Evolutionary conservation across 1,140 invertebrate genomes (phyloP), one percentile per base, ranked within the genome.

Genomic region (Sminthurinus signatus): DNA sequence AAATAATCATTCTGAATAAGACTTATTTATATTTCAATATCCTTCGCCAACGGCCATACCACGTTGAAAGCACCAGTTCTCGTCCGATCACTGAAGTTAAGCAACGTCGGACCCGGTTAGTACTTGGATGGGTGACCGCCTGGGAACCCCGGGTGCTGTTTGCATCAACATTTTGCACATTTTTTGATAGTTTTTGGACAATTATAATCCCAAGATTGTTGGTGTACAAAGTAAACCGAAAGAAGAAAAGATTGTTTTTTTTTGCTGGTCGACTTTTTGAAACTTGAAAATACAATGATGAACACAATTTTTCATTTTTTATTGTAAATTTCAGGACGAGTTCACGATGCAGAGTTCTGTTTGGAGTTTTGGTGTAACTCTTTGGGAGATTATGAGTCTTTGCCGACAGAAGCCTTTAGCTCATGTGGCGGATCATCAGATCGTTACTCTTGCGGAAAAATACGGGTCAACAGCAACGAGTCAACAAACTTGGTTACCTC

Each of bases 341-440:
- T 90, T 88, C 74, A 87, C 87, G 2, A 86, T 84, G 21, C 91
- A 92, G 73, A 90, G 88, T 70, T 89, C 91, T 77, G 89, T 92
- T 10, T 93, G 89, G 90, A 84, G 88, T 29, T 93, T 92, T 75
- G 89, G 86, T n/a, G 88, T 93, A 2, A 87, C 88, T 39, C 79
- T 92, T 29, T 94, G 91, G 90, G 91, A 93, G 79, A 87, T 93
- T 52, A 78, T 94, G 67, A 91, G 88, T 15, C 89, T 91, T 14
- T 71, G 69, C 42, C 39, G 69, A 39, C 69, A 71, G 46, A 71
- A 71, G 57, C 69, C 69, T 8, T 57, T 71, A 19, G 56, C 60
- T 61, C 69, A 71, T 46, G 61, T 71, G 21, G 23, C 58, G 1
- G 69, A 71, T 48, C 66, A 68, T 65, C 69, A 71, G 43, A 58